Evolutionary conservation across 2,113 vertebrate species (phyloP).

Genomic region (Tiliqua scincoides): DNA sequence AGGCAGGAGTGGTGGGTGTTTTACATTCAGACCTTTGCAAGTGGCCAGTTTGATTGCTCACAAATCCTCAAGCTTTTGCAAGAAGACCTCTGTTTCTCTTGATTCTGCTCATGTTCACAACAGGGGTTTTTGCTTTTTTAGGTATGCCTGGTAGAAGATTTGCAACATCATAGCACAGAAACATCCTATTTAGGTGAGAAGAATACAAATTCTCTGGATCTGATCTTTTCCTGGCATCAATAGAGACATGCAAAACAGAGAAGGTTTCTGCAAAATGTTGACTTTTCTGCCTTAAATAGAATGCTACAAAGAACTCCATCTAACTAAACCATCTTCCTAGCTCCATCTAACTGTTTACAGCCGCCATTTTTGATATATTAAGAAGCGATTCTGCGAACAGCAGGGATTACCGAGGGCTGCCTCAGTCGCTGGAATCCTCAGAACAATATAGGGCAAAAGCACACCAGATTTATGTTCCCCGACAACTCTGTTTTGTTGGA

Average conservation of each 20-base stretch:
- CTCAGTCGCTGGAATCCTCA: background rate
- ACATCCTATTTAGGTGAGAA: background rate
- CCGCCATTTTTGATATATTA: background rate
- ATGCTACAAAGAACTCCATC: background rate
- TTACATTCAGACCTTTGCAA: too few species aligned
- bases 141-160: too few species aligned
- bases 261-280: background rate
- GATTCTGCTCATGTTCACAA: too few species aligned
- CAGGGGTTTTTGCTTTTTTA: too few species aligned
- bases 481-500: background rate
- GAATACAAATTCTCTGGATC: background rate
- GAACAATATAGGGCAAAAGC: background rate
- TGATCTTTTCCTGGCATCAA: background rate
- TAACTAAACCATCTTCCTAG: too few species aligned
- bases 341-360: background rate
- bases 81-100: too few species aligned
- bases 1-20: too few species aligned
- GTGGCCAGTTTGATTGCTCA: too few species aligned
- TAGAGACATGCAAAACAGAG: background rate
- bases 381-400: background rate
- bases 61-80: too few species aligned
- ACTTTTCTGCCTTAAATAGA: background rate
- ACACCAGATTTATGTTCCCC: background rate
- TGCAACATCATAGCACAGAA: too few species aligned
- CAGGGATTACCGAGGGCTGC: background rate